Conservation (phyloP, 2,888 invertebrate species). For the Drosophila nr. perissopoda region DNA sequence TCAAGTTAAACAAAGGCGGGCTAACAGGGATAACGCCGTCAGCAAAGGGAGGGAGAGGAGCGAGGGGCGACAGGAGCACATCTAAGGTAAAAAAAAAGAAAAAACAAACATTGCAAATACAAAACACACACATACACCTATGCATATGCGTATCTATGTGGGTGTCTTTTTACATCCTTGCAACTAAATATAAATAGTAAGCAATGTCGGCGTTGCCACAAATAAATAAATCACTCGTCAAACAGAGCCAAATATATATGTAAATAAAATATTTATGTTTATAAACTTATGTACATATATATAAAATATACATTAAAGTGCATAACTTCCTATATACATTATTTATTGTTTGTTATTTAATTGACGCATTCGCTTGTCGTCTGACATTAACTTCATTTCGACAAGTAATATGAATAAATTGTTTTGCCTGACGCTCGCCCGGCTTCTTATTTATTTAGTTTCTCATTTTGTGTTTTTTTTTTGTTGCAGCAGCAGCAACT, state of each 20-base stretch:
- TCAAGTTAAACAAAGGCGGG: slow-evolving; percentile 63
- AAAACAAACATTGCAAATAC: slow-evolving; percentile 11
- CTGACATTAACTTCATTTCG: slow-evolving; percentile 37
- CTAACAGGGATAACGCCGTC: slow-evolving; percentile 42
- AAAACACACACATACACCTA: slow-evolving; percentile 39
- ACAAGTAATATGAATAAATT: slow-evolving; percentile 50
- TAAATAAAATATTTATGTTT: slow-evolving; percentile 1
- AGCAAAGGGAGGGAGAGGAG: slow-evolving; percentile 4
- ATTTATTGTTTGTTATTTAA: slow-evolving; percentile 41
- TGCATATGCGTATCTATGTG: slow-evolving; percentile 1
- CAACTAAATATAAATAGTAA: slow-evolving; percentile 63
- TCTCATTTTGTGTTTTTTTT: slow-evolving; percentile 17
- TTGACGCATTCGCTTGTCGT: slow-evolving; percentile 48
- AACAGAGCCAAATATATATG: slow-evolving; percentile 19
- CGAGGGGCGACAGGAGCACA: slow-evolving; percentile 22
- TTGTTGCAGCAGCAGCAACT: slow-evolving; percentile 34
- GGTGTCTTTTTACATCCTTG: slow-evolving; percentile 52
- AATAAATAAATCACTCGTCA: slow-evolving; percentile 39
- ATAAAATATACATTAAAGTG: background rate
- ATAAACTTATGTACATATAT: background rate
- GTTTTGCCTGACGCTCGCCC: slow-evolving; percentile 33
- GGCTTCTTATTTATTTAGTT: slow-evolving; percentile 63
- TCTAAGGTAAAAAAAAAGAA: background rate
- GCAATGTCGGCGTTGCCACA: slow-evolving; percentile 24
- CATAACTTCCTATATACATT: slow-evolving; percentile 3